A percentile compares a stretch with the other conserved stretches of the same genome.
Conservation (phyloP, 2,888 invertebrate genomes). For the Euclidia mi region DNA sequence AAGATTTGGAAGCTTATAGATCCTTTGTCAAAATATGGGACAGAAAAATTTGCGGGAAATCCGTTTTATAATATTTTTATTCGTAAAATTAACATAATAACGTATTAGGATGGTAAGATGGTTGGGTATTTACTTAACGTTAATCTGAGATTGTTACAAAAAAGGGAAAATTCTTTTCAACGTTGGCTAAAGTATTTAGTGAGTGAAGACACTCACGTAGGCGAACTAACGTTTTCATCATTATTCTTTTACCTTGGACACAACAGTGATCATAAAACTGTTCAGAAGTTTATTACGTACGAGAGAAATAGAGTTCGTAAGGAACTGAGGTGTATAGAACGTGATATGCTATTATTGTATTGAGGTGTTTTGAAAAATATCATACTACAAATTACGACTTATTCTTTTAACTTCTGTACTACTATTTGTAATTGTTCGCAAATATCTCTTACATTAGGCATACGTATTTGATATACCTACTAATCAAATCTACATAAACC, state of each 20-base stretch:
- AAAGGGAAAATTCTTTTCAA: not conserved
- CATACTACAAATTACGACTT: too few relatives aligned
- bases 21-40: conserved; percentile 50
- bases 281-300: conserved; percentile 3
- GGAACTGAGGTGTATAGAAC: too few relatives aligned
- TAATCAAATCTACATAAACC: too few relatives aligned
- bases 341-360: too few relatives aligned
- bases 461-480: too few relatives aligned
- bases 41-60: conserved; percentile 36
- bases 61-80: conserved; percentile 35
- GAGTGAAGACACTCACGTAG: conserved; percentile 2
- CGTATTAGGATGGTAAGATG: conserved; percentile 10
- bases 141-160: conserved; percentile 1
- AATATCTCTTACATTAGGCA: too few relatives aligned
- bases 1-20: conserved; percentile 47
- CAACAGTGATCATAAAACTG: conserved; percentile 5
- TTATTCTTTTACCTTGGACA: conserved; percentile 6
- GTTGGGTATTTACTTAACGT: conserved; percentile 3
- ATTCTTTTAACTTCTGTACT: too few relatives aligned
- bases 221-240: not conserved
- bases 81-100: conserved; percentile 22
- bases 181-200: not conserved
- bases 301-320: not conserved
- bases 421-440: too few relatives aligned
- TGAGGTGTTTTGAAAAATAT: too few relatives aligned